Evolutionary conservation across 2,797 vertebrate genomes (phyloP).

Genomic region (Notoglanidium macrostoma): DNA sequence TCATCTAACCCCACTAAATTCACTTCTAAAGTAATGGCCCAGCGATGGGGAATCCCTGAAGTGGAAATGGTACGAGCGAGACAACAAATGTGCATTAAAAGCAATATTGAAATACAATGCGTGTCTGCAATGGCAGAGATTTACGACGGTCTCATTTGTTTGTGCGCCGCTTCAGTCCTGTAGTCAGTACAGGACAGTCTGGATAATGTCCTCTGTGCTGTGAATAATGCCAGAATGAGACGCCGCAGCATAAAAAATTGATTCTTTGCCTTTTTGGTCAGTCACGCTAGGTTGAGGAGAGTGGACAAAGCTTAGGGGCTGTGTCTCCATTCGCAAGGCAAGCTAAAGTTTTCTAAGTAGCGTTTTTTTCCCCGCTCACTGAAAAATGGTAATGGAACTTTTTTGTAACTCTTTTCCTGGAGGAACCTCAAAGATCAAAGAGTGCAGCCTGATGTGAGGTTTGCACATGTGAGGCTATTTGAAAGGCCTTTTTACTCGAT

Average conservation of each 20-base stretch:
- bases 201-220: neutral
- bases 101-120: neutral
- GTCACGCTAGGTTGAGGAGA: neutral
- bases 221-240: neutral
- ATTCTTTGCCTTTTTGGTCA: conserved; percentile 2
- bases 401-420: neutral
- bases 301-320: neutral
- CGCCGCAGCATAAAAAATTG: neutral
- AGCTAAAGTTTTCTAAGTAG: neutral
- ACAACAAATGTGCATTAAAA: neutral
- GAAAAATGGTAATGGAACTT: neutral
- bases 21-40: neutral
- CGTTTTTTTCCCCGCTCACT: neutral
- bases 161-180: neutral
- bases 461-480: conserved; percentile 17
- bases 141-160: neutral
- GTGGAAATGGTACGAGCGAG: neutral
- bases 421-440: conserved; percentile 21
- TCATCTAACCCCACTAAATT: neutral
- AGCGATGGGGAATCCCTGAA: neutral
- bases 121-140: neutral
- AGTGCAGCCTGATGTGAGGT: neutral
- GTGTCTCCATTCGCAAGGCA: neutral
- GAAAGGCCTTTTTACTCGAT: conserved; percentile 33
- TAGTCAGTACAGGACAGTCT: neutral